phyloP scores from a whole-genome alignment of 2,797 vertebrate species.

The Urocyon cinereoargenteus region DNA sequence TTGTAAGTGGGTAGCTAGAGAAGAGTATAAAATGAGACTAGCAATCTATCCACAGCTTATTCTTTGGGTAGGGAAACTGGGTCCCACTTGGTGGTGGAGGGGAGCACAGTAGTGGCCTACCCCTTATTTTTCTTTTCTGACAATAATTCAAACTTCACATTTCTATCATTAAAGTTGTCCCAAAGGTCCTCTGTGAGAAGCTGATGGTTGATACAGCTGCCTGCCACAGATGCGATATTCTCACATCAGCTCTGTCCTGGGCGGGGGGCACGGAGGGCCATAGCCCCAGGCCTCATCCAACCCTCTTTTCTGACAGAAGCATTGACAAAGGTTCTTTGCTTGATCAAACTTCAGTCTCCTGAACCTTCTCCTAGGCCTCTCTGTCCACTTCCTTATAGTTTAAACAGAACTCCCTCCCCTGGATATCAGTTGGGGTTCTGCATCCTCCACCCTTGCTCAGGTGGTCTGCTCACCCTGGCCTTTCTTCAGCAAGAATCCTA shows the following conservation, averaged over 20 bases:
- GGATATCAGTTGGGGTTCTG: not conserved
- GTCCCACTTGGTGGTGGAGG: not conserved
- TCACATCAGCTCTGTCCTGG: not conserved
- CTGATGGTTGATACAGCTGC: not conserved
- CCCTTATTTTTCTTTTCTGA: not conserved
- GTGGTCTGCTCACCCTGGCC: not conserved
- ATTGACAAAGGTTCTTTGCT: not conserved
- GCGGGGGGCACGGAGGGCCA: accelerated
- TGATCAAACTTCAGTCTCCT: not conserved
- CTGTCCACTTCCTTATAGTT: not conserved
- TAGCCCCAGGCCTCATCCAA: not conserved
- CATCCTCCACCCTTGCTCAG: not conserved
- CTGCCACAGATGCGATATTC: not conserved
- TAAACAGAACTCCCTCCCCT: not conserved
- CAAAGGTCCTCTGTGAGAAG: not conserved
- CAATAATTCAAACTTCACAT: not conserved
- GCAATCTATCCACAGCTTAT: not conserved
- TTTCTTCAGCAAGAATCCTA: not conserved
- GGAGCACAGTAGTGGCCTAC: not conserved
- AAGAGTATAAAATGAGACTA: not conserved
- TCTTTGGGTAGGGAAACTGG: not conserved
- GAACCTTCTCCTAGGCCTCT: not conserved
- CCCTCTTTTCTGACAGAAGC: not conserved
- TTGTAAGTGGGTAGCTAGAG: not conserved
- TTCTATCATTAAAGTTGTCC: not conserved